Evolutionary conservation across 2,888 invertebrate genomes (phyloP), one percentile per base, ranked within the genome.

Genomic region (Deladenus siricidicola): DNA sequence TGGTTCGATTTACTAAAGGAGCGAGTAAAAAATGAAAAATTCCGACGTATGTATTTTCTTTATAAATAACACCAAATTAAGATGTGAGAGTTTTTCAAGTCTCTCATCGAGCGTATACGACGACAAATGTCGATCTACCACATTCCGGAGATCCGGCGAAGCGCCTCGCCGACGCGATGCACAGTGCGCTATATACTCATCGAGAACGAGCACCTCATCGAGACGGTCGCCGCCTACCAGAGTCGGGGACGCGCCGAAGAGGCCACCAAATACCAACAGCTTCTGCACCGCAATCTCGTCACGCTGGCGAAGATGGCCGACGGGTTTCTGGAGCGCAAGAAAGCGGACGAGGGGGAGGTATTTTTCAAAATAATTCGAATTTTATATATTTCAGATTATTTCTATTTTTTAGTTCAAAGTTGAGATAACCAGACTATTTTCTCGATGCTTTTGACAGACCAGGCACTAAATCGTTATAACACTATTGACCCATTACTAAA

Each of bases 261-360:
- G 58, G 68, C 55, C 63, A 85, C 85, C 67, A 85, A 90, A 80
- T 93, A 52, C 26, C 57, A 94, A 80, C 89, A 92, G 81, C 86
- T 89, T 65, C 82, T 98, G 67, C 96, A 98, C 80, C 84, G 92
- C 69, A 98, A 98, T 83, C 84, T 98, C 64, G 89, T 94, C 0
- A 94, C 92, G 80, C 83, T 98, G 72, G 93, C 94, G 8, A 89
- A 91, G 28, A 85, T 96, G 63, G 94, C 94, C n/a, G 96, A 98
- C 39, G 39, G 14, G 14, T 34, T 10, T 34, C 39, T 10, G 6
- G 14, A 34, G 6, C 39, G 39, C 6, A 10, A 14, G 10, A 14
- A 39, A 10, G 39, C 39, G 39, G 10, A 39, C 39, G 39, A 39
- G 14, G 39, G 10, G n/a, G n/a, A n/a, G n/a, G n/a, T n/a, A n/a